Percentiles rank a stretch among this genome's conserved stretches.
Evolutionary conservation across 2,797 vertebrate species (phyloP).

Genomic region (Enteromius paludinosus): DNA sequence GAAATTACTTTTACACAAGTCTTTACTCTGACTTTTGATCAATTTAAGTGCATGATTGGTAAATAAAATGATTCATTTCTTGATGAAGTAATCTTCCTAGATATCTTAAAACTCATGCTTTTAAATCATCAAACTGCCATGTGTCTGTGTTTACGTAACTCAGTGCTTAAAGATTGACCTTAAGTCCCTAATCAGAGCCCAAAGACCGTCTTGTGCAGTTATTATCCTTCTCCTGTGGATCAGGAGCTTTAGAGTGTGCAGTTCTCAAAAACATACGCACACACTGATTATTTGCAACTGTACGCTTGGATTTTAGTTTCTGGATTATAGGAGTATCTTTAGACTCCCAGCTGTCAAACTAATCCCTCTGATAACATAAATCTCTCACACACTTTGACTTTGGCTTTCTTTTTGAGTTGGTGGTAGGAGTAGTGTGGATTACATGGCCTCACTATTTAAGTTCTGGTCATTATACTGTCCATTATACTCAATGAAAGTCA

Average conservation of each 20-base stretch:
- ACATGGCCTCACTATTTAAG: not conserved
- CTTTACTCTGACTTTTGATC: not conserved
- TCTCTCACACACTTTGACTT: slow-evolving; percentile 28
- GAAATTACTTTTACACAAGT: not conserved
- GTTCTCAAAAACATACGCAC: slow-evolving; percentile 31
- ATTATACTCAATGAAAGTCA: not conserved
- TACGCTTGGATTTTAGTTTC: slow-evolving; percentile 60
- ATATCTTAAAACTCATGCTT: not conserved
- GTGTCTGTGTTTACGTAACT: slow-evolving; percentile 28
- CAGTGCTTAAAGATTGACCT: slow-evolving; percentile 16
- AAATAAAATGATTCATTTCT: not conserved
- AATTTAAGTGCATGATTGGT: not conserved
- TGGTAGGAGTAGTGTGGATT: slow-evolving; percentile 2
- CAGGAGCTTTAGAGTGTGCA: not conserved
- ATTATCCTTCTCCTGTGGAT: slow-evolving; percentile 13
- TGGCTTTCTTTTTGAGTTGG: not conserved
- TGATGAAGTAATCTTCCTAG: too few species aligned
- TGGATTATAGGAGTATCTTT: slow-evolving; percentile 74
- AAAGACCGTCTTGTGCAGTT: slow-evolving; percentile 7
- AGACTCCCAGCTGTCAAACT: slow-evolving; percentile 72
- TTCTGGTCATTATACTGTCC: not conserved
- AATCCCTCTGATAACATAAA: slow-evolving; percentile 59
- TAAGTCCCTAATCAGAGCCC: slow-evolving; percentile 8
- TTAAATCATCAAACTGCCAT: not conserved
- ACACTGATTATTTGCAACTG: slow-evolving; percentile 55